These are phyloP conservation scores for Branchinecta lynchi DNA, from an alignment of 1,140 invertebrate species.

Conservation along the genomic window DNA sequence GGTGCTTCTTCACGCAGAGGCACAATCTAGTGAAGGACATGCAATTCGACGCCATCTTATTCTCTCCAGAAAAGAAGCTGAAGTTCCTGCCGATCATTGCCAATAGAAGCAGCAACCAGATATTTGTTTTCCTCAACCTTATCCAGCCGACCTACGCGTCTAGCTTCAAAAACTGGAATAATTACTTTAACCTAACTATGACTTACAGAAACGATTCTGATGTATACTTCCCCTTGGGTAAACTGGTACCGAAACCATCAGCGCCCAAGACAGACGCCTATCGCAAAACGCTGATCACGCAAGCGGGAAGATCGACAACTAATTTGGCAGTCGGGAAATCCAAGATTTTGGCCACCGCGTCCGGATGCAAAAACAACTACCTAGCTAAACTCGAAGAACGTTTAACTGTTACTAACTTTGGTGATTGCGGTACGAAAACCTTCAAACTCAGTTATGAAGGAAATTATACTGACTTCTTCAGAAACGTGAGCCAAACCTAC, in stretches of 20 bases:
- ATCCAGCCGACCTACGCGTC: not conserved
- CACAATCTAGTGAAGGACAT: not conserved
- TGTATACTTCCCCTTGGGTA: slow-evolving; percentile 19
- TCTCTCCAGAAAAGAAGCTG: not conserved
- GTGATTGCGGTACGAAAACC: not conserved
- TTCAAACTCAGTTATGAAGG: not conserved
- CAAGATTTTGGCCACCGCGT: not conserved
- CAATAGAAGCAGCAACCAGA: not conserved
- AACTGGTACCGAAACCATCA: slow-evolving; percentile 14
- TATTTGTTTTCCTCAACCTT: not conserved
- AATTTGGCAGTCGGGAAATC: not conserved
- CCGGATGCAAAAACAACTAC: not conserved
- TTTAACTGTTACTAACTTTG: not conserved
- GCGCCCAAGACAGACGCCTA: not conserved
- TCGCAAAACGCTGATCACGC: not conserved
- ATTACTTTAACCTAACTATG: slow-evolving; percentile 21
- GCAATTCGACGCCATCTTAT: not conserved
- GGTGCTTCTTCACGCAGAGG: not conserved
- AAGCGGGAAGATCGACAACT: not conserved
- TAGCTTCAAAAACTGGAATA: not conserved
- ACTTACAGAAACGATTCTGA: slow-evolving; percentile 20
- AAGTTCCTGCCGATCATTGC: not conserved
- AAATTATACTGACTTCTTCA: not conserved
- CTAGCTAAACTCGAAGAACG: not conserved
- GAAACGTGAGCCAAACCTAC: not conserved